Base-by-base conservation (phyloP, 2,888 invertebrate genomes). In the Atrina japonica region DNA sequence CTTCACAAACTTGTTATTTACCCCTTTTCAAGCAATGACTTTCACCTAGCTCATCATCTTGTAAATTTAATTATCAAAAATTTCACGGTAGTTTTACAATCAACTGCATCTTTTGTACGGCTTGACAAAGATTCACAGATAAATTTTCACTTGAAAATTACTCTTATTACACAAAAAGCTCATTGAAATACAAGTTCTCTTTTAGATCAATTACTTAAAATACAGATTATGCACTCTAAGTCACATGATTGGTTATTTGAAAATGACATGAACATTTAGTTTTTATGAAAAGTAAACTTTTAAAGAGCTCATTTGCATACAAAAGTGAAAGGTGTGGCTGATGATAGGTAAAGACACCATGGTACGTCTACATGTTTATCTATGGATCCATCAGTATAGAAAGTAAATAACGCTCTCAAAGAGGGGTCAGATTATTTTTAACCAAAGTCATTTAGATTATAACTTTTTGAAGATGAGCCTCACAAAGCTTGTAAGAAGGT, bases 371-470 rank as follows among this genome's bases (percentile, higher is more conserved):
- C 40, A 53, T 41, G 45, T 29, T 45, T 60, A 47, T 60, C 45
- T 27, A 5, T 35, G 6, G 35, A 7, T 35, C 11, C 11, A 56
- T 56, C 56, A 35, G 23, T 56, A 14, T 56, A 35, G 56, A 56
- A 56, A 56, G 56, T 56, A 56, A 35, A 35, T 23, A 14, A 35
- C 23, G 14, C 11, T 9, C 30, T 18, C 16, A 53, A 43, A 45
- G 53, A 41, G 45, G 41, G 67, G 60, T 67, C 67, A 60, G 29
- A 60, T 67, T 53, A 60, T 53, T 60, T 61, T 67, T 50, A 67
- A 60, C 40, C 53, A 43, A 59, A 50, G 58, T 29, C 47, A 60
- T 43, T 60, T 52, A 60, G 60, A 67, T 67, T 60, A 67, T 35
- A 18, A 43, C 35, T 41, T 66, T 66, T 66, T 66, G 66, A 66